phyloP scores from a whole-genome alignment of 2,888 invertebrate species.

The Balanococcus diminutus region DNA sequence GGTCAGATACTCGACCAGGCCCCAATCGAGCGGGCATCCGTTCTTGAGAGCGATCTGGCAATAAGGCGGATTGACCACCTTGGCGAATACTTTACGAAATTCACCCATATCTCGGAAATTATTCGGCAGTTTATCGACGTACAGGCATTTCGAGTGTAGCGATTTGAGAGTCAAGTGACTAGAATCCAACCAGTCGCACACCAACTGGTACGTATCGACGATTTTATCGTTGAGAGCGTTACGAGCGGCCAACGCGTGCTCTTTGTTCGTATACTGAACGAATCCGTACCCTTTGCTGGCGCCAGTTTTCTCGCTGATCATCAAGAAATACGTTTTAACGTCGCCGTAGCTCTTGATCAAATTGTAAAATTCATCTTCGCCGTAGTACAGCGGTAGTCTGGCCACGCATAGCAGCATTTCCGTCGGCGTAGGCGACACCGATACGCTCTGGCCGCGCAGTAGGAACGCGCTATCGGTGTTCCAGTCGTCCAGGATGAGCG shows the following conservation, averaged over 20 bases:
- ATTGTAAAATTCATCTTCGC: conserved; percentile 63
- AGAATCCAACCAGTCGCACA: conserved; percentile 65
- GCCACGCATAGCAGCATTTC: conserved; percentile 65
- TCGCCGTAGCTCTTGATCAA: conserved; percentile 63
- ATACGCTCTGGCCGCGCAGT: conserved; percentile 61
- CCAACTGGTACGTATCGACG: conserved; percentile 61
- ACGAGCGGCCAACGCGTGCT: conserved; percentile 64
- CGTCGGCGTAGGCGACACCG: conserved; percentile 62
- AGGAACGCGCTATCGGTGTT: conserved; percentile 61
- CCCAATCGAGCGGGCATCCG: conserved; percentile 65
- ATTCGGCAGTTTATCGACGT: conserved; percentile 64
- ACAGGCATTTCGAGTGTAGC: conserved; percentile 65
- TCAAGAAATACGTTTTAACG: conserved; percentile 64
- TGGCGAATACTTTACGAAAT: conserved; percentile 64
- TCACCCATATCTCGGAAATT: conserved; percentile 64
- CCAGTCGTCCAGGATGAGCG: conserved; percentile 63
- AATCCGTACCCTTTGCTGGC: conserved; percentile 66
- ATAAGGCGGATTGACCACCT: conserved; percentile 64
- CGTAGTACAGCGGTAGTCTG: conserved; percentile 63
- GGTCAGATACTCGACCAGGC: conserved; percentile 64
- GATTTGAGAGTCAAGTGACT: conserved; percentile 63
- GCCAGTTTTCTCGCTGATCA: conserved; percentile 64
- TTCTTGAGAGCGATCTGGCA: conserved; percentile 66
- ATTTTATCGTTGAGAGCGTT: conserved; percentile 62
- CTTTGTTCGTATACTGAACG: conserved; percentile 64